Base-by-base conservation (phyloP, 2,797 vertebrate species). In the Dendrocincla fuliginosa region DNA sequence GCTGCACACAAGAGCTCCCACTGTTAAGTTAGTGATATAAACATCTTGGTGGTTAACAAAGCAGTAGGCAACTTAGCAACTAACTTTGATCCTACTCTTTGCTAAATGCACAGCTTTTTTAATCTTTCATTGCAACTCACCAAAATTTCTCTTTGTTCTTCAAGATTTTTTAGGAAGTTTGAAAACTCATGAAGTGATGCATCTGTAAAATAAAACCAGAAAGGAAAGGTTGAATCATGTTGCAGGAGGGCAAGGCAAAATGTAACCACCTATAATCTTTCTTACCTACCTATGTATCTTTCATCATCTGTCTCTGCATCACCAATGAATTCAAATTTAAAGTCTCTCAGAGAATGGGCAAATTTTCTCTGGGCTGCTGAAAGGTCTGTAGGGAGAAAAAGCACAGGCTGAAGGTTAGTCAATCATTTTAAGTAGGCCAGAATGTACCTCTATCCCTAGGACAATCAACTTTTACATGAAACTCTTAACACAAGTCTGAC, bases 251-350 rank as follows among this genome's bases (percentile, higher is more conserved):
- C 16, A 76, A 4, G 5, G 37, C 20, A 90, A 89, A 57, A 73
- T 3, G 70, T 0, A 70, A 22, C 25, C 61, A 71, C 37, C 44
- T 39, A 35, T 1, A 81, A 20, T 64, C 17, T 30, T 65, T 50
- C 17, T 79, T 44, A 97, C 99, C 93, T 97, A 99, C 99, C 99
- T 59, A 99, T 99, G 76, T 98, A 99, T 83, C 97, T 98, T 89
- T 99, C 99, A 50, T 99, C 99, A 9, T 99, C 99, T 0, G 99
- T 99, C 98, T 99, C 99, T 5, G 99, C 99, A 79, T 99, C 99
- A 0, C 99, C 99, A 5, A 99, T 99, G 95, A 99, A 99, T 95
- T 99, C 99, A 87, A 99, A 99, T 68, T 99, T 99, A 90, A 99
- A 99, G 80, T 99, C 99, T 84, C 99, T 98, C 74, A 99, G 98